phyloP scores from a whole-genome alignment of 1,140 invertebrate species.

The Myzus persicae region DNA sequence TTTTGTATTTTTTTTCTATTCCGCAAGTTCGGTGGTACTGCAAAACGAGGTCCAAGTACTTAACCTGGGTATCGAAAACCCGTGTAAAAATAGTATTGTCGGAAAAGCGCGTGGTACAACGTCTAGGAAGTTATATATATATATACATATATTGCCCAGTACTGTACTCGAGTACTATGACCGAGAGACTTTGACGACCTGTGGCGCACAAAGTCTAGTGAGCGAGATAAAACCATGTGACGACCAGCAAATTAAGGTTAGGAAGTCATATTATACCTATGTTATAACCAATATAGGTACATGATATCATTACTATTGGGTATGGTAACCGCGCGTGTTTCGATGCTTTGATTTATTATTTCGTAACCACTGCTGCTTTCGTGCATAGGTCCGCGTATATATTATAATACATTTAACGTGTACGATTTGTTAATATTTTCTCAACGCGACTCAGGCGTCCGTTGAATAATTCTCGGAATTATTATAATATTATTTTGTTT shows the following conservation, averaged over 20 bases:
- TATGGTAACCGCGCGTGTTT: not conserved
- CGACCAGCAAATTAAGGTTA: not conserved
- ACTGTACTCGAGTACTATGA: too few relatives aligned
- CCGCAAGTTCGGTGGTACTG: not conserved
- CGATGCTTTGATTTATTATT: not conserved
- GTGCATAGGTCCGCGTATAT: not conserved
- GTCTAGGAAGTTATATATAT: not conserved
- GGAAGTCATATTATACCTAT: too few relatives aligned
- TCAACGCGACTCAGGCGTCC: not conserved
- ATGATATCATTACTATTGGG: not conserved
- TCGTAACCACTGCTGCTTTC: not conserved
- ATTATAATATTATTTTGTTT: not conserved
- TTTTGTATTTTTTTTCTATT: not conserved
- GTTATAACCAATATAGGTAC: too few relatives aligned
- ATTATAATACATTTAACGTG: not conserved
- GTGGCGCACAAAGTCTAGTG: not conserved
- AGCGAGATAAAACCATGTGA: not conserved
- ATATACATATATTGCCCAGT: too few relatives aligned
- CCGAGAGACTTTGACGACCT: conserved; percentile 31
- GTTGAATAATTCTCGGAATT: not conserved
- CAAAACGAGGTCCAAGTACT: too few relatives aligned
- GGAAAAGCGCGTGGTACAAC: not conserved
- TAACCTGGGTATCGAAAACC: too few relatives aligned
- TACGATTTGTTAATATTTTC: not conserved
- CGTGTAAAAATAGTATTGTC: not conserved